A percentile compares a stretch with the other conserved stretches of the same genome.
phyloP scores from a whole-genome alignment of 2,888 invertebrate species.

The Diachrysia chrysitis region DNA sequence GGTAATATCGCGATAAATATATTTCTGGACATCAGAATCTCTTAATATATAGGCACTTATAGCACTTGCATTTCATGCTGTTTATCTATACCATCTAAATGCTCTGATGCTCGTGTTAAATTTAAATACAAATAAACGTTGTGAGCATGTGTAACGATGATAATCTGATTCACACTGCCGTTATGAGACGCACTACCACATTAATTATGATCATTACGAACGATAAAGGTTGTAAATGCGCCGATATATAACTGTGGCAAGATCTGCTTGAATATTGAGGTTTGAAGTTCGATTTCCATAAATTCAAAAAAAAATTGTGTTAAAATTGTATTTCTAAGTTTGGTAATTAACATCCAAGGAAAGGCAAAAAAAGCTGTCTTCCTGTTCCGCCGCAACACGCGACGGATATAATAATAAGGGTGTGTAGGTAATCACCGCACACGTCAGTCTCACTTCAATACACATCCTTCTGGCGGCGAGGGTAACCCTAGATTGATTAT shows the following conservation, averaged over 20 bases:
- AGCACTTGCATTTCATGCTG: constrained; percentile 11
- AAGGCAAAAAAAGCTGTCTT: constrained; percentile 31
- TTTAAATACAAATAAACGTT: constrained; percentile 43
- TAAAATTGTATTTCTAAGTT: background rate
- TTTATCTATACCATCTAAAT: constrained; percentile 33
- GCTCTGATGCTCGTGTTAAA: constrained; percentile 32
- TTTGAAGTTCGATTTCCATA: background rate
- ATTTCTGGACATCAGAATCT: constrained; percentile 10
- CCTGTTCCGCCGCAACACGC: constrained; percentile 20
- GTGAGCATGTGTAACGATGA: constrained; percentile 21
- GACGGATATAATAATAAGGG: constrained; percentile 45
- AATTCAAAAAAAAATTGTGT: background rate
- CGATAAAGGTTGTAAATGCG: constrained; percentile 20
- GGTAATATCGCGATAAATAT: background rate
- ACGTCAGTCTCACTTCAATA: constrained; percentile 72
- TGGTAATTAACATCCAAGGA: background rate
- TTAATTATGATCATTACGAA: constrained; percentile 35
- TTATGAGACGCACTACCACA: constrained; percentile 18
- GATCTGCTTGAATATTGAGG: background rate
- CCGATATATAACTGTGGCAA: background rate
- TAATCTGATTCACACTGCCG: constrained; percentile 41
- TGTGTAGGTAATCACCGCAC: constrained; percentile 60
- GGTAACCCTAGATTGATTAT: constrained; percentile 86
- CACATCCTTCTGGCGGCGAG: constrained; percentile 66
- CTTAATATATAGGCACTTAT: constrained; percentile 1